These are phyloP conservation scores for Eudemis profundana DNA, from an alignment of 2,888 invertebrate genomes.

Conservation along the genomic window DNA sequence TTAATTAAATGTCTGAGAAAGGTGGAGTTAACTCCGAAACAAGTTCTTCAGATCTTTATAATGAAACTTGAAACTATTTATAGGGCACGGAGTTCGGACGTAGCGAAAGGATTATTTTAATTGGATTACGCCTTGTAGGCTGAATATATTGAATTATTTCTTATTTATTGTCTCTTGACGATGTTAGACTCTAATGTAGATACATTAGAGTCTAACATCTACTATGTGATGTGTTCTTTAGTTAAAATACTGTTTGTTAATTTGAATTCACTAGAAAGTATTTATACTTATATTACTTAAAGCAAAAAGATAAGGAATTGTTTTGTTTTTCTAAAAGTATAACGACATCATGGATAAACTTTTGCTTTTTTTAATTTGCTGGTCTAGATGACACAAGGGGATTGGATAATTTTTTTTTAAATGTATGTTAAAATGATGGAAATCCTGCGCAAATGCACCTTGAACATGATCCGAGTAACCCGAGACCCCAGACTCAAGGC, in stretches of 20 bases:
- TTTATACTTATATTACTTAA: too few species aligned
- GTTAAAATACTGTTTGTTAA: too few species aligned
- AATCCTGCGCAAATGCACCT: constrained; percentile 72
- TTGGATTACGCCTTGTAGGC: constrained; percentile 9
- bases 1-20: constrained; percentile 76
- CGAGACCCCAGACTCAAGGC: constrained; percentile 80
- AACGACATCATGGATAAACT: too few species aligned
- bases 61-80: constrained; percentile 53
- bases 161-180: too few species aligned
- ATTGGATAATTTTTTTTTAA: not conserved
- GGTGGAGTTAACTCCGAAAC: constrained; percentile 68
- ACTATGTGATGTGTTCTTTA: too few species aligned
- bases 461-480: constrained; percentile 83
- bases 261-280: too few species aligned
- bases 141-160: not conserved
- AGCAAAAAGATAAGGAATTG: too few species aligned
- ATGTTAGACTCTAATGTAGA: too few species aligned
- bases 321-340: too few species aligned
- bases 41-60: constrained; percentile 65
- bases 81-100: constrained; percentile 23
- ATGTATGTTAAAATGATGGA: constrained; percentile 60
- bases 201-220: too few species aligned
- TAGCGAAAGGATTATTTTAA: constrained; percentile 7
- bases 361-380: not conserved
- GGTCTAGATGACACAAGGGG: not conserved